Evolutionary conservation across 2,888 invertebrate species (phyloP), one percentile per base, ranked within the genome.

Genomic region (Drosophila nigricruria): DNA sequence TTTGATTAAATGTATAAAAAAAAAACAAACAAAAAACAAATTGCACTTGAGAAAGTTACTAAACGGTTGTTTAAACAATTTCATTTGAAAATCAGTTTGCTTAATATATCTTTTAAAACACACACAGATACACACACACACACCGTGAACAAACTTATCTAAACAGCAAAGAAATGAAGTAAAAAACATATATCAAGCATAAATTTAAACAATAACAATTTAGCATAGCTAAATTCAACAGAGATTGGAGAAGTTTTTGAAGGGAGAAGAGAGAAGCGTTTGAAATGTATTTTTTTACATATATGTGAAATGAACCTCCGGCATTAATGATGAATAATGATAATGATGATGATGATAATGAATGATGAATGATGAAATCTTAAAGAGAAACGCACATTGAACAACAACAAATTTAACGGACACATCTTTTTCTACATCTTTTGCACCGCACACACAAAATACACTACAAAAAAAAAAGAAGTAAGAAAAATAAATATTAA

Each of bases 291-390:
- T 84, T 84, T 83, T 79, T 85, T 78, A 82, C 73, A 82, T 73
- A 82, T 77, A 74, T 85, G 88, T 88, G 86, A 84, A 84, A 85
- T 82, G 76, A 85, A 81, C 84, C 84, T 78, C 83, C 88, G 83
- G 83, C 83, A 76, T 74, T 47, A 58, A 36, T 36, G 27, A 58
- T 53, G 59, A 60, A 70, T 75, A 50, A 50, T 66, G 65, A 73
- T 78, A 53, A 77, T 49, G 10, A 49, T 49, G 49, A 50, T 49
- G 18, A 47, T 25, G 25, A 47, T 49, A 20, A 20, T 49, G 49
- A 42, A 20, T 12, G 23, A 58, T 53, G 52, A 60, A 60, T 70
- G 75, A 71, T 79, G 50, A 83, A 70, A 72, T 71, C 64, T 66
- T 82, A 70, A 69, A 70, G 52, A 56, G 59, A 63, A 81, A 73